These are phyloP conservation scores for Mustelus asterias DNA, from an alignment of 2,113 vertebrate genomes.

Conservation along the genomic window DNA sequence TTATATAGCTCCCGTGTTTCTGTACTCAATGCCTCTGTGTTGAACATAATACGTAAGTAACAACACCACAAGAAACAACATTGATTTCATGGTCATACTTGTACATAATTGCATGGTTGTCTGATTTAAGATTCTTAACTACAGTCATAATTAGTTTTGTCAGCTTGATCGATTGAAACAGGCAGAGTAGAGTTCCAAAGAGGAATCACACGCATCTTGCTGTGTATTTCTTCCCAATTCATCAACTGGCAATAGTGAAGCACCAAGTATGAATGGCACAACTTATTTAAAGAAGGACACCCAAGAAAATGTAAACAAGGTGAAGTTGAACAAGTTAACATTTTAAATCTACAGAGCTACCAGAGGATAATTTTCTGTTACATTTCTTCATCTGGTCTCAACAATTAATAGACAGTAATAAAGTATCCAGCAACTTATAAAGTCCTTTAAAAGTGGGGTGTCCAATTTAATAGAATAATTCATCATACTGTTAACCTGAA, in stretches of 20 bases:
- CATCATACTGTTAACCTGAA: neutral
- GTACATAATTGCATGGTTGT: neutral
- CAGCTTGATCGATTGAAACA: neutral
- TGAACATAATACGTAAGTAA: too few species aligned
- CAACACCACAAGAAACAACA: neutral
- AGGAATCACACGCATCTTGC: too few species aligned
- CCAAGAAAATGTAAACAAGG: too few species aligned
- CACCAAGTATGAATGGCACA: neutral
- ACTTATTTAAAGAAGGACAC: neutral
- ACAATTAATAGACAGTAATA: neutral
- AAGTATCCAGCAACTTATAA: neutral
- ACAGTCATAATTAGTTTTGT: neutral
- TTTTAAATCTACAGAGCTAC: neutral
- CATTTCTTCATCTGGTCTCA: neutral
- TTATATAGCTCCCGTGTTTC: too few species aligned
- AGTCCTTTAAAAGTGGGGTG: neutral
- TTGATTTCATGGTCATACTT: neutral
- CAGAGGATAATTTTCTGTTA: neutral
- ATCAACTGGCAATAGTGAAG: neutral
- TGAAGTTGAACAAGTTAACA: neutral
- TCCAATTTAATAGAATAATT: neutral
- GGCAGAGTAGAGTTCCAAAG: too few species aligned
- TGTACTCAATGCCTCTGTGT: too few species aligned
- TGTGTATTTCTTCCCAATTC: neutral
- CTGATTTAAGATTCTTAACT: neutral